phyloP scores from a whole-genome alignment of 2,797 vertebrate species.

The Melanotaenia parkinsoni region DNA sequence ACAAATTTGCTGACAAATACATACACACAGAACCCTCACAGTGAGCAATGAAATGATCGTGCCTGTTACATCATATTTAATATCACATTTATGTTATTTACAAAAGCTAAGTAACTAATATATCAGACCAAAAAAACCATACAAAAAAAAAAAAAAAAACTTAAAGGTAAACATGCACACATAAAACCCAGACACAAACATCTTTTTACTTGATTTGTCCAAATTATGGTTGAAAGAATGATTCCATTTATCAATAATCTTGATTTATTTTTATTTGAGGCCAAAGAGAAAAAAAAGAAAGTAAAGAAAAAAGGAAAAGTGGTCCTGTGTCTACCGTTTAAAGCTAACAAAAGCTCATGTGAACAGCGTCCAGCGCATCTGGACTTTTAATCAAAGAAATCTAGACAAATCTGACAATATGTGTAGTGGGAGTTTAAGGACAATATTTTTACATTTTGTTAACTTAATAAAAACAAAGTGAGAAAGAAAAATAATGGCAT shows the following conservation, averaged over 20 bases:
- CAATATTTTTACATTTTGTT: not conserved
- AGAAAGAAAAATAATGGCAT: not conserved
- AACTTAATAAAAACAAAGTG: not conserved
- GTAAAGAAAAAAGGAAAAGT: not conserved
- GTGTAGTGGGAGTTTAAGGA: not conserved
- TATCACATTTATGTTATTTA: not conserved
- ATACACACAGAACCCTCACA: conserved; percentile 22
- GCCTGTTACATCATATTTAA: not conserved
- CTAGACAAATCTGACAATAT: not conserved
- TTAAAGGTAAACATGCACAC: not conserved
- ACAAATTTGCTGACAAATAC: not conserved
- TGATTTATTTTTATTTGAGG: not conserved
- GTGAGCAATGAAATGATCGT: conserved; percentile 14
- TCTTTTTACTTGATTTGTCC: not conserved
- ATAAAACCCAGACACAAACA: not conserved
- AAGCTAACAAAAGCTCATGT: not conserved
- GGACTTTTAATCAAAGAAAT: not conserved
- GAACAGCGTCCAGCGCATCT: not conserved
- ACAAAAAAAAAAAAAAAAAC: no score
- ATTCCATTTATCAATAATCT: not conserved
- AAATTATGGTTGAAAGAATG: not conserved
- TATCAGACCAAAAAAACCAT: not conserved
- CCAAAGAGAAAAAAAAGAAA: not conserved
- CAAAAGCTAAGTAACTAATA: not conserved
- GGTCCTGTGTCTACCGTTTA: not conserved